phyloP scores from a whole-genome alignment of 92 coral and sea anemone genomes.

The Phenganax marumi region DNA sequence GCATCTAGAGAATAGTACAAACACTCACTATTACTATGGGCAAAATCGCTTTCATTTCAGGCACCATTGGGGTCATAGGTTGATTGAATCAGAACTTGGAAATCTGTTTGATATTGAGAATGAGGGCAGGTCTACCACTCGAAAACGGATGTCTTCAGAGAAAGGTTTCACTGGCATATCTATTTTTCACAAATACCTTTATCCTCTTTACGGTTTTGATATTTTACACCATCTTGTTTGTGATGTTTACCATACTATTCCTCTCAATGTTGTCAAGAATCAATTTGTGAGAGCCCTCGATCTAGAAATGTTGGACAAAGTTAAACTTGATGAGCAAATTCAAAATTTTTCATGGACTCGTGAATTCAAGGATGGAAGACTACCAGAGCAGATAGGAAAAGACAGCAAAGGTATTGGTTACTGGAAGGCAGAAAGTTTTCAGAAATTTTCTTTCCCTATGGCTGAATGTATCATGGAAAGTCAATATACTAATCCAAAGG shows the following conservation, averaged over 20 bases:
- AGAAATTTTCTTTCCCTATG: conserved; percentile 65
- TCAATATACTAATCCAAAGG: conserved; percentile 41
- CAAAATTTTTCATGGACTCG: conserved; percentile 62
- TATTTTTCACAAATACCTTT: conserved; percentile 61
- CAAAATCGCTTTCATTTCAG: conserved; percentile 58
- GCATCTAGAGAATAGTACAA: conserved; percentile 45
- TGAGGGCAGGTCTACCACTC: conserved; percentile 56
- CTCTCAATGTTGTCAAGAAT: conserved; percentile 64
- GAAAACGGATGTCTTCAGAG: conserved; percentile 58
- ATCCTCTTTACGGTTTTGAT: conserved; percentile 69
- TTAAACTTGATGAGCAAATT: conserved; percentile 57
- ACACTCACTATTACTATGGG: conserved; percentile 64
- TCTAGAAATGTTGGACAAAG: conserved; percentile 42
- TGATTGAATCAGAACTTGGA: conserved; percentile 41
- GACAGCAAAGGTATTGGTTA: conserved; percentile 63
- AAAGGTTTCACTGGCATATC: conserved; percentile 62
- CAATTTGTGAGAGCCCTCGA: conserved; percentile 52
- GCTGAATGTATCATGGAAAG: conserved; percentile 57
- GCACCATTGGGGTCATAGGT: conserved; percentile 57
- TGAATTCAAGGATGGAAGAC: conserved; percentile 60
- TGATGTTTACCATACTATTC: conserved; percentile 66
- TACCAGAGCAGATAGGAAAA: conserved; percentile 45
- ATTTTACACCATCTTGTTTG: conserved; percentile 58
- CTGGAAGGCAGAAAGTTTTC: conserved; percentile 69
- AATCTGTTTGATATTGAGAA: conserved; percentile 56